These are phyloP conservation scores for Gastrophryne carolinensis DNA, from an alignment of 2,797 vertebrate genomes.

Conservation along the genomic window DNA sequence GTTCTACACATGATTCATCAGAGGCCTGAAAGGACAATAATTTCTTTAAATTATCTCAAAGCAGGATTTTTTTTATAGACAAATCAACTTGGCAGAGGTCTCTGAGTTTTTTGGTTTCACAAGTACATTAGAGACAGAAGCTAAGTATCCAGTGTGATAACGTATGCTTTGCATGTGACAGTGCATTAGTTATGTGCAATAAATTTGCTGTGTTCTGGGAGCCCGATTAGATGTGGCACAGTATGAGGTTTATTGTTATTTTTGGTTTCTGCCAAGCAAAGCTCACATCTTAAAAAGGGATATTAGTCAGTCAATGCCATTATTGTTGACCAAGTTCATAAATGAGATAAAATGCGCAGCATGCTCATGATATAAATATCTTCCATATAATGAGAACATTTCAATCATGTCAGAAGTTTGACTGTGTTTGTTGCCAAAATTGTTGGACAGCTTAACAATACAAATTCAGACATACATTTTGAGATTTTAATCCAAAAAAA, in stretches of 20 bases:
- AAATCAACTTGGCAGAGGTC: slow-evolving; percentile 43
- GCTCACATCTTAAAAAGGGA: not conserved
- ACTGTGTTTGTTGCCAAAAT: too few relatives aligned
- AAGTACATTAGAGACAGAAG: slow-evolving; percentile 26
- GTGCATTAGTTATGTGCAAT: slow-evolving; percentile 20
- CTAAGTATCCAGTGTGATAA: not conserved
- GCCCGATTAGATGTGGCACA: not conserved
- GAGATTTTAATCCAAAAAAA: too few relatives aligned
- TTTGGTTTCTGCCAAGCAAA: not conserved
- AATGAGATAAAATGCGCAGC: not conserved
- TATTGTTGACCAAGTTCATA: not conserved
- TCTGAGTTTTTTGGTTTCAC: slow-evolving; percentile 26
- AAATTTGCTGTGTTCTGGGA: not conserved
- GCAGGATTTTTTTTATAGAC: slow-evolving; percentile 26
- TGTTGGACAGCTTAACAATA: too few relatives aligned
- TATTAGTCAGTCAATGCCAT: not conserved
- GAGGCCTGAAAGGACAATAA: slow-evolving; percentile 43
- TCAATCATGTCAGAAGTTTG: not conserved
- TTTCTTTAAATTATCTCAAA: slow-evolving; percentile 50
- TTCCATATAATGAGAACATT: not conserved
- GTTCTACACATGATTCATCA: slow-evolving; percentile 47
- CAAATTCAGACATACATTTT: too few relatives aligned
- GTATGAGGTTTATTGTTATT: not conserved
- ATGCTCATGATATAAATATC: not conserved
- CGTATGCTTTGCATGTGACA: slow-evolving; percentile 39